Percentiles rank a stretch among this genome's conserved stretches.
Evolutionary conservation across 2,797 vertebrate genomes (phyloP).

Genomic region (Buphagus erythrorhynchus): DNA sequence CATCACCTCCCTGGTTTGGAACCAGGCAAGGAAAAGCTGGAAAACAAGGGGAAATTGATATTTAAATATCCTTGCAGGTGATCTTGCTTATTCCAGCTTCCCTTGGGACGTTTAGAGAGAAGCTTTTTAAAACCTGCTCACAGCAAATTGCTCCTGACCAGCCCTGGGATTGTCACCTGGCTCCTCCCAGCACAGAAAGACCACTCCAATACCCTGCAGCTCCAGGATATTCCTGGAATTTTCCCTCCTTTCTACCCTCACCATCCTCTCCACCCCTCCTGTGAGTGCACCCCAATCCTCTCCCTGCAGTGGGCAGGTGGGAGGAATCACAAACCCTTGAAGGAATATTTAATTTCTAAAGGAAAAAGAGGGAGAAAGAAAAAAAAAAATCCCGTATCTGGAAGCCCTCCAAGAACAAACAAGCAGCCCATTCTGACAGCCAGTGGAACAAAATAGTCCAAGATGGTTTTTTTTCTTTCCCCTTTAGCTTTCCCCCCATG

Average conservation of each 20-base stretch:
- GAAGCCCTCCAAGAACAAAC: conserved; percentile 26
- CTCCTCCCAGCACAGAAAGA: background rate
- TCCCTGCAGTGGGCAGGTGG: background rate
- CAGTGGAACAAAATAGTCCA: background rate
- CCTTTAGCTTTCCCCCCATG: background rate
- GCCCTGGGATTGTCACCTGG: background rate
- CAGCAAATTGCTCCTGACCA: background rate
- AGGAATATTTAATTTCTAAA: background rate
- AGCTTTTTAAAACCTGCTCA: background rate
- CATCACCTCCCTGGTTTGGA: background rate
- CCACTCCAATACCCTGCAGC: background rate
- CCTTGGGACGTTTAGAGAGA: background rate
- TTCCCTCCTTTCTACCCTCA: background rate
- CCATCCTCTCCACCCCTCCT: background rate
- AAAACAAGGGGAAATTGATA: background rate
- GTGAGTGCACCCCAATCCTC: background rate
- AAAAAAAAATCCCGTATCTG: background rate
- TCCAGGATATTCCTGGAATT: background rate
- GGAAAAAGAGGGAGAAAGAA: background rate
- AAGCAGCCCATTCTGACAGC: background rate
- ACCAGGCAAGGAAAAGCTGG: background rate
- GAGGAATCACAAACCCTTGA: background rate
- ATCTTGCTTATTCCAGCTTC: background rate
- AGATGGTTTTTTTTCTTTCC: background rate
- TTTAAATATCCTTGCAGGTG: background rate